Percentiles rank a stretch among this genome's conserved stretches.
phyloP scores from a whole-genome alignment of 2,888 invertebrate genomes.

The Sarcophaga rosellei region DNA sequence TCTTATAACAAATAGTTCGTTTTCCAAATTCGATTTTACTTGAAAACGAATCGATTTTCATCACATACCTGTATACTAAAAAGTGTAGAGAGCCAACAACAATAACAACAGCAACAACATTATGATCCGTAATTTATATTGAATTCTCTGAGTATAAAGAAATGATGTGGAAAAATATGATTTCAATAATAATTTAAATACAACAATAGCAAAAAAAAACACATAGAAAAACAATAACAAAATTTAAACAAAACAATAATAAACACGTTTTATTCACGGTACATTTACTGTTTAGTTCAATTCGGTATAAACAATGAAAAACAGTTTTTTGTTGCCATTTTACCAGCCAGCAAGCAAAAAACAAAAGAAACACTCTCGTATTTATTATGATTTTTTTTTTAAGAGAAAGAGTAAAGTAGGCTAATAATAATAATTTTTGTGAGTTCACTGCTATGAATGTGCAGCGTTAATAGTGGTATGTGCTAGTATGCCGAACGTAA shows the following conservation, averaged over 20 bases:
- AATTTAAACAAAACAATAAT: constrained; percentile 13
- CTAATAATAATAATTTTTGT: neutral
- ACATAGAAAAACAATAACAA: constrained; percentile 10
- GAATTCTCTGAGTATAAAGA: neutral
- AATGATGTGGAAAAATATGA: constrained; percentile 53
- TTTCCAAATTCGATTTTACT: too few species aligned
- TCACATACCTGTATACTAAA: too few species aligned
- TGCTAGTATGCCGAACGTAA: neutral
- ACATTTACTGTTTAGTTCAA: constrained; percentile 31
- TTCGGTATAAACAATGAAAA: neutral
- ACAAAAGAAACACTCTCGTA: too few species aligned
- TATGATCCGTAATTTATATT: too few species aligned
- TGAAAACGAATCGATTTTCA: too few species aligned
- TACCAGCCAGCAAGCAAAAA: too few species aligned
- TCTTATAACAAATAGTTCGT: too few species aligned
- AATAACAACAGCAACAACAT: neutral
- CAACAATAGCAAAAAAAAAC: neutral
- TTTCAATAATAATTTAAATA: constrained; percentile 47
- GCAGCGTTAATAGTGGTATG: neutral
- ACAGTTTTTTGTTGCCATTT: constrained; percentile 7
- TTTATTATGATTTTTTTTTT: too few species aligned
- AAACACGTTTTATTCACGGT: constrained; percentile 13
- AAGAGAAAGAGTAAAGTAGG: neutral
- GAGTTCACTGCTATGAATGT: neutral
- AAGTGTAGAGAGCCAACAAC: neutral